These are phyloP conservation scores for Gari tellinella DNA, from an alignment of 2,888 invertebrate species.

Conservation along the genomic window DNA sequence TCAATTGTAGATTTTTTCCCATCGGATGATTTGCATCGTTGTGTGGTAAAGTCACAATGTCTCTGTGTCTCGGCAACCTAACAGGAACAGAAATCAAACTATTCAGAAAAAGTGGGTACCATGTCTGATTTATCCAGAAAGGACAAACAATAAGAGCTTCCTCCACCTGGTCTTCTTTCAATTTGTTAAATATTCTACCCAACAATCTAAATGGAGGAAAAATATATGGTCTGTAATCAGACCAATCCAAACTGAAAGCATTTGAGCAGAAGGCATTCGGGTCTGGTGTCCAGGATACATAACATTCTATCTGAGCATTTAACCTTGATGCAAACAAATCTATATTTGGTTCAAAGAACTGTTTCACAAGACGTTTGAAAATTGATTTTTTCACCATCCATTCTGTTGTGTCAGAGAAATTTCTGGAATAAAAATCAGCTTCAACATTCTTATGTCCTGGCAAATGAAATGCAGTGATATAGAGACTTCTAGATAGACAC, in stretches of 20 bases:
- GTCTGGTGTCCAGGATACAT: conserved; percentile 17
- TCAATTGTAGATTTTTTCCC: too few relatives aligned
- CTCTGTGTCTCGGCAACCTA: not conserved
- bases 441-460: conserved; percentile 18
- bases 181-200: too few relatives aligned
- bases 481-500: not conserved
- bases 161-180: too few relatives aligned
- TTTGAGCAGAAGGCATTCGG: too few relatives aligned
- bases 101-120: conserved; percentile 24
- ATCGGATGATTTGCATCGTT: too few relatives aligned
- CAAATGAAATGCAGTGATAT: not conserved
- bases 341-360: conserved; percentile 26
- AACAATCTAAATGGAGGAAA: conserved; percentile 1
- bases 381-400: conserved; percentile 36
- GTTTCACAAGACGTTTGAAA: conserved; percentile 19
- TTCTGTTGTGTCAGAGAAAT: conserved; percentile 22
- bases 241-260: too few relatives aligned
- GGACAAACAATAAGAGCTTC: conserved; percentile 1
- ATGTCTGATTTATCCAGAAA: conserved; percentile 26
- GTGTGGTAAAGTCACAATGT: conserved; percentile 1
- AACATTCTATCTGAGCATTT: conserved; percentile 13
- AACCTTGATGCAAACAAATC: conserved; percentile 34
- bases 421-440: conserved; percentile 21
- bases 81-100: conserved; percentile 14
- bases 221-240: too few relatives aligned